Evolutionary conservation across 1,140 invertebrate species (phyloP).

Genomic region (Trichonephila clavipes): DNA sequence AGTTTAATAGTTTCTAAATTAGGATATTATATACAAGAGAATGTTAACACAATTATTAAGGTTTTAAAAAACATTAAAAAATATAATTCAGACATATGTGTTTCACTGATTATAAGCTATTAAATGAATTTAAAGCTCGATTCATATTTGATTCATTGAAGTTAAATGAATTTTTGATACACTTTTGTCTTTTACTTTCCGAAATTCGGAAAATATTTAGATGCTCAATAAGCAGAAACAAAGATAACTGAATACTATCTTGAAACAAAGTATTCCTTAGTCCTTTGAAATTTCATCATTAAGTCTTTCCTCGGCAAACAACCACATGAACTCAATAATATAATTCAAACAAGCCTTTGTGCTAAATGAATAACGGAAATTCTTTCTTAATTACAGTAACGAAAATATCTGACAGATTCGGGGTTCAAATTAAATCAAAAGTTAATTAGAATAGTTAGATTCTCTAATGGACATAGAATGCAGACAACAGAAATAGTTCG

Average conservation of each 20-base stretch:
- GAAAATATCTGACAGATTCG: neutral
- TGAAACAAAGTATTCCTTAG: neutral
- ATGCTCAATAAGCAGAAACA: too few relatives aligned
- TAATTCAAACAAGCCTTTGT: neutral
- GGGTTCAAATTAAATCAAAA: slow-evolving; percentile 5
- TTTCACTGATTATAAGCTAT: too few relatives aligned
- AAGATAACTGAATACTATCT: neutral
- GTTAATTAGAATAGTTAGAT: slow-evolving; percentile 1
- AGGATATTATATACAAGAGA: too few relatives aligned
- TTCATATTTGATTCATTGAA: too few relatives aligned
- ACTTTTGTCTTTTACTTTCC: too few relatives aligned
- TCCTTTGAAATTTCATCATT: neutral
- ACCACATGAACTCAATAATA: neutral
- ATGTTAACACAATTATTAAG: too few relatives aligned
- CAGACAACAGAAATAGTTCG: neutral
- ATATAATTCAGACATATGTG: too few relatives aligned
- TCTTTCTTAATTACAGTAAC: neutral
- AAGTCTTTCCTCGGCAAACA: neutral
- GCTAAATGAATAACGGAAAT: slow-evolving; percentile 8
- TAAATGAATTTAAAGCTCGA: too few relatives aligned
- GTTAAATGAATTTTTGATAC: too few relatives aligned
- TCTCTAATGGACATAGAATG: neutral
- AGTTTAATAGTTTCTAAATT: too few relatives aligned
- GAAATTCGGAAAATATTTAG: too few relatives aligned
- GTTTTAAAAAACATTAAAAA: too few relatives aligned